A percentile compares a stretch with the other conserved stretches of the same genome.
These are phyloP conservation scores for Syrphus vitripennis DNA, from an alignment of 2,888 invertebrate species.

Conservation along the genomic window DNA sequence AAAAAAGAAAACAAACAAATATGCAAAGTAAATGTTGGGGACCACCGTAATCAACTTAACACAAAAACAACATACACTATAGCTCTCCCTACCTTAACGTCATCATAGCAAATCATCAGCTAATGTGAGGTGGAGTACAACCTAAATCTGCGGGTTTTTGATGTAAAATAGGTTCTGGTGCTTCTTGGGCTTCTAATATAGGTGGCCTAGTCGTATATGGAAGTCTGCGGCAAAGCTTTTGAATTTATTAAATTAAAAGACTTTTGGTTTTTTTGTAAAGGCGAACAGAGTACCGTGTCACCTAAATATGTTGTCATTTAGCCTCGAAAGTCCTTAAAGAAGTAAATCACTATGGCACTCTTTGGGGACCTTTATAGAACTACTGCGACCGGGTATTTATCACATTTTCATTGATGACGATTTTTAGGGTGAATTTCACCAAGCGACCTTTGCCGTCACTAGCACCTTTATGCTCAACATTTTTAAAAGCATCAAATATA, in stretches of 20 bases:
- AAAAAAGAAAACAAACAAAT: slow-evolving; percentile 18
- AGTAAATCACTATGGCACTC: slow-evolving; percentile 49
- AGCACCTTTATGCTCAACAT: too few species aligned
- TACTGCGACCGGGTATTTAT: slow-evolving; percentile 4
- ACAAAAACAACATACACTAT: not conserved
- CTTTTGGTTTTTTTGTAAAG: not conserved
- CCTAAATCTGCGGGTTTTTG: not conserved
- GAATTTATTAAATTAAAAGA: slow-evolving; percentile 46
- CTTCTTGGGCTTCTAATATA: not conserved
- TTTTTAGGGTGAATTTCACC: not conserved
- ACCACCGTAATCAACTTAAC: slow-evolving; percentile 17
- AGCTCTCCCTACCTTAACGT: not conserved
- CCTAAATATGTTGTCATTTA: slow-evolving; percentile 42
- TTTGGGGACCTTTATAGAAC: not conserved
- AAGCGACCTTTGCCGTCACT: too few species aligned
- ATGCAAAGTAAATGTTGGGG: slow-evolving; percentile 45
- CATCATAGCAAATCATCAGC: slow-evolving; percentile 46
- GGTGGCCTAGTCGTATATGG: not conserved
- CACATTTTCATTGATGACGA: slow-evolving; percentile 16
- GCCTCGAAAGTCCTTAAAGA: slow-evolving; percentile 7
- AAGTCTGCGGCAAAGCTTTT: slow-evolving; percentile 25
- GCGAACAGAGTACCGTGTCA: slow-evolving; percentile 10
- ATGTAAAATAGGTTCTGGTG: not conserved
- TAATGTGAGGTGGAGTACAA: slow-evolving; percentile 16
- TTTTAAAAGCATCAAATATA: too few species aligned